Conservation (phyloP, 2,888 invertebrate genomes). For the Iphiclides podalirius region DNA sequence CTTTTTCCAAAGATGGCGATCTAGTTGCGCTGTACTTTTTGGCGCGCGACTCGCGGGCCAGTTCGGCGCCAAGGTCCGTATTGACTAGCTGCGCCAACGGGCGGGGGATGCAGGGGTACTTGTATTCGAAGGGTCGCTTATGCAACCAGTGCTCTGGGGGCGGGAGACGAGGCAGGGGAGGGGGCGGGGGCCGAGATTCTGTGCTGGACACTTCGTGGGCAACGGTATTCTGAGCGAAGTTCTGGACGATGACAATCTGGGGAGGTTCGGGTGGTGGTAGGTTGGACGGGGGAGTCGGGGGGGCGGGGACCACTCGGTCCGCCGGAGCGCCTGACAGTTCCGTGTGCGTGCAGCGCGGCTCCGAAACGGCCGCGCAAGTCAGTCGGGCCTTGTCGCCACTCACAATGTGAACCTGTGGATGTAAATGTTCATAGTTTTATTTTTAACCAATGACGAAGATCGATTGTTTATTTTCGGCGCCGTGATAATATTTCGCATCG, state of each 20-base stretch:
- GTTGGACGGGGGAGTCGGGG: slow-evolving; percentile 27
- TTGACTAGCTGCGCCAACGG: slow-evolving; percentile 59
- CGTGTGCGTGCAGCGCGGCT: slow-evolving; percentile 32
- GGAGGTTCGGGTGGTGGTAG: slow-evolving; percentile 25
- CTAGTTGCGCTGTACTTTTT: slow-evolving; percentile 70
- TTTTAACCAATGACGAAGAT: too few species aligned
- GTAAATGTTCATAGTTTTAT: too few species aligned
- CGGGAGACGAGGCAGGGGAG: slow-evolving; percentile 55
- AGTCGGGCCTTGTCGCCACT: slow-evolving; percentile 40
- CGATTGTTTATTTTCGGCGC: too few species aligned
- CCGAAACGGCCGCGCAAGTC: slow-evolving; percentile 29
- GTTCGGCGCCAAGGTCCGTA: slow-evolving; percentile 55
- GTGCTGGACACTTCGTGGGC: slow-evolving; percentile 33
- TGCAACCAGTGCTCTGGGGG: slow-evolving; percentile 71
- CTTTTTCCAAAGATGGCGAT: slow-evolving; percentile 74
- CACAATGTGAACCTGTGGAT: slow-evolving; percentile 62
- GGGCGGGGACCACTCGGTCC: slow-evolving; percentile 32
- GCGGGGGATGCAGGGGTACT: slow-evolving; percentile 61
- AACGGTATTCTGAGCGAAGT: slow-evolving; percentile 32
- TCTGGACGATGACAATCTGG: slow-evolving; percentile 37
- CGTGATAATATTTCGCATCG: too few species aligned
- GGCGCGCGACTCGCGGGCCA: slow-evolving; percentile 52
- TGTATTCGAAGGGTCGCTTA: slow-evolving; percentile 61
- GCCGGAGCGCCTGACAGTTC: slow-evolving; percentile 34
- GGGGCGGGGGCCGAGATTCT: slow-evolving; percentile 32